Base-by-base conservation (phyloP, 2,113 vertebrate species). In the Odocoileus hemionus region DNA sequence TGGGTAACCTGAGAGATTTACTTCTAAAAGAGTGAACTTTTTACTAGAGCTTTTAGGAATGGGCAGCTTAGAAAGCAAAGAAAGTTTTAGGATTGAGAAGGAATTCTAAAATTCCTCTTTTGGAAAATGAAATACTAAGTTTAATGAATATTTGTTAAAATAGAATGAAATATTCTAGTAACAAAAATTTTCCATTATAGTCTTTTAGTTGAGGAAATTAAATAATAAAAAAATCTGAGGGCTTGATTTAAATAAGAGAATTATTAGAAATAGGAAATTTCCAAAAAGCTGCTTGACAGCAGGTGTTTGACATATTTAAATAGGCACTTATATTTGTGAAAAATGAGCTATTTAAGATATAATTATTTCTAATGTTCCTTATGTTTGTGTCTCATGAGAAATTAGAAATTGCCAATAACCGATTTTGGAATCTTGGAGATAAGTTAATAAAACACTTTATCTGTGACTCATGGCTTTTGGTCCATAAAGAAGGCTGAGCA, bases 1-100 rank as follows among this genome's bases (percentile, higher is more conserved):
- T 79, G 60, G 12, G 52, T 86, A 88, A 94, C 21, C 25, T 9
- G 58, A 92, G 23, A 80, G 17, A 36, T 74, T 91, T 91, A 67
- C 64, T 96, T 98, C 39, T 93, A 19, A 82, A 98, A 43, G 26
- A 21, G 15, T 43, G 5, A 16, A n/a, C 16, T 67, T 60, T 97
- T 57, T 87, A 92, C 43, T 85, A 78, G 70, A 80, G 12, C 45
- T 95, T 94, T 97, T 61, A 84, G 19, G 3, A 89, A 88, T 92
- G 23, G 86, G 7, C 0, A 83, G n/a, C 84, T 96, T 36, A 76
- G 26, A 39, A 52, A 90, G 19, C 52, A 97, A 89, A 85, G 47
- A 45, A 92, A 52, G 28, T 85, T 87, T 96, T 4, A 76, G 36
- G 36, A 97, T 64, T 61, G 58, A 90, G 33, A 89, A 78, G 16